Evolutionary conservation across 2,113 vertebrate species (phyloP).

Genomic region (Osmerus mordax): DNA sequence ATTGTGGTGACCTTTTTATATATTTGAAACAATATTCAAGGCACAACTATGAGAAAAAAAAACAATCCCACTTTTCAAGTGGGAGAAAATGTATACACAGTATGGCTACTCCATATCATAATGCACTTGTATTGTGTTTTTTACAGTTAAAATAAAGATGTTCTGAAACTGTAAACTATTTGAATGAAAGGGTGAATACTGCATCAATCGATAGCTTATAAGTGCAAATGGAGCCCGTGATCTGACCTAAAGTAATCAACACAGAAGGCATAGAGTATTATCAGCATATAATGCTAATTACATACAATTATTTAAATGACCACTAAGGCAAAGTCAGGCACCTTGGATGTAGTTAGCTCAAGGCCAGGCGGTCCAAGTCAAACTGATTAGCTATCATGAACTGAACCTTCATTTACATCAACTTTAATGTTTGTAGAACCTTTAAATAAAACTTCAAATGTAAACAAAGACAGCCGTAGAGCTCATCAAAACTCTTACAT

Average conservation of each 20-base stretch:
- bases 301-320: constrained; percentile 32
- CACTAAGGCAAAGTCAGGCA: constrained; percentile 56
- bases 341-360: background rate
- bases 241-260: constrained; percentile 25
- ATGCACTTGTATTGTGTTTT: constrained; percentile 14
- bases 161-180: constrained; percentile 28
- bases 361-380: background rate
- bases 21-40: too few relatives aligned
- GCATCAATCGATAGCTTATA: constrained; percentile 29
- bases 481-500: constrained; percentile 35
- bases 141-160: constrained; percentile 13
- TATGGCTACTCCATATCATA: background rate
- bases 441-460: constrained; percentile 41
- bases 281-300: constrained; percentile 27
- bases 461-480: constrained; percentile 53
- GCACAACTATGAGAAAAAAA: too few relatives aligned
- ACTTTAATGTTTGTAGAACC: background rate
- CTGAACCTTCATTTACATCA: background rate
- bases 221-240: background rate
- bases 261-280: constrained; percentile 14
- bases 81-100: too few relatives aligned
- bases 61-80: too few relatives aligned
- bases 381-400: background rate
- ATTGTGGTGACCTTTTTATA: too few relatives aligned
- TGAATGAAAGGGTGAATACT: background rate